Evolutionary conservation across 2,888 invertebrate genomes (phyloP), one percentile per base, ranked within the genome.

Genomic region (Teinopalpus imperialis): DNA sequence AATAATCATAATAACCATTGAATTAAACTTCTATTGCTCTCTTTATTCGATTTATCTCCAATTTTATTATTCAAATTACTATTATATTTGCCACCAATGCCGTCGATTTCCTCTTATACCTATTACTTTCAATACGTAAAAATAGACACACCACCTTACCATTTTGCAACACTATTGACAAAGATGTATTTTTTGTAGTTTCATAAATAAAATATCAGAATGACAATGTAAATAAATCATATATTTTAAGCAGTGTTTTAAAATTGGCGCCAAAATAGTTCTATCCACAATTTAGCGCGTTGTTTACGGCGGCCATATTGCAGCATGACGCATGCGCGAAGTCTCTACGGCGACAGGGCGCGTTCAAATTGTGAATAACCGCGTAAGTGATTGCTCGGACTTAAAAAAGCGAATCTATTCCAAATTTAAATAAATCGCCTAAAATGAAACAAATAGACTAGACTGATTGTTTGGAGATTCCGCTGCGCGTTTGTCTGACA

Each of bases 381-480:
- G 16, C 16, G 16, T 16, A 31, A 18, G 4, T 9, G 32, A 18
- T 32, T 18, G 32, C 9, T 6, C 20, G 9, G 20, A 20, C 9
- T 10, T 24, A 13, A 20, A 32, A 20, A 32, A 20, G 1, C 8
- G 3, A 36, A 8, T 1, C 7, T 16, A 26, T 23, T n/a, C 12
- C 23, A 10, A 14, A 23, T 35, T 13, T n/a, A 23, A 35, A 21
- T 34, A 21, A 34, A 10, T 20, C 20, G 1, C 6, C 7, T n/a
- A 9, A 26, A 7, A 5, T 8, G 9, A 26, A 26, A 9, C 26
- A 8, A 26, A 9, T 9, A 26, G 26, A 26, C 26, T 16, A 4
- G 1, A 3, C 9, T 23, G 7, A 23, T 44, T 30, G 36, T 24
- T 44, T 30, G 37, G 30, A 36, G 35, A n/a, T n/a, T n/a, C n/a